Conservation (phyloP, 2,888 invertebrate species). For the Brassicogethes aeneus region DNA sequence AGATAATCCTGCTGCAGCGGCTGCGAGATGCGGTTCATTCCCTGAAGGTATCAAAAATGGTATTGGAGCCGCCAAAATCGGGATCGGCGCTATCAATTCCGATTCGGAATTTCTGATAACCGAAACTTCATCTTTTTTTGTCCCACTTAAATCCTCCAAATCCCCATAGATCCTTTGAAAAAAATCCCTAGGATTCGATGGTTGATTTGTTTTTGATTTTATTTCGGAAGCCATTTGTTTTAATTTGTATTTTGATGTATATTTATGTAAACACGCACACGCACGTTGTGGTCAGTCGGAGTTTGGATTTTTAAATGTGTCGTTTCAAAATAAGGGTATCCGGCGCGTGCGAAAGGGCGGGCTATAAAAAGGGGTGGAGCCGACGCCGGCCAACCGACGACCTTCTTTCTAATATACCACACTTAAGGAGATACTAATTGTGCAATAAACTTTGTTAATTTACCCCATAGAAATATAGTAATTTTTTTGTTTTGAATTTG, state of each 20-base stretch:
- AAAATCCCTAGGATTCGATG: slow-evolving; percentile 72
- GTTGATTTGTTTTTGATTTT: slow-evolving; percentile 37
- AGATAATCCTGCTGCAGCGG: slow-evolving; percentile 47
- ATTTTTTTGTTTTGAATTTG: no score
- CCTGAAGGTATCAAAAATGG: slow-evolving; percentile 34
- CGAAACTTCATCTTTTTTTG: slow-evolving; percentile 9
- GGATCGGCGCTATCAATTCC: slow-evolving; percentile 33
- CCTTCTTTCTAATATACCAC: no score
- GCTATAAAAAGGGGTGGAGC: not conserved
- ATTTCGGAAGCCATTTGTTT: slow-evolving; percentile 9
- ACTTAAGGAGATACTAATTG: no score
- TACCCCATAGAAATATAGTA: no score
- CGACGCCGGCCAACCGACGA: not conserved
- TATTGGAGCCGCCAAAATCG: slow-evolving; percentile 32
- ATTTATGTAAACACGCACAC: no score
- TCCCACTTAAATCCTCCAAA: slow-evolving; percentile 44
- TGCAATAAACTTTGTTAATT: no score
- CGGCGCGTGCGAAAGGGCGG: not conserved
- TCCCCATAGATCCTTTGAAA: slow-evolving; percentile 74
- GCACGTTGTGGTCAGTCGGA: no score
- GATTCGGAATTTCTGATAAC: slow-evolving; percentile 10
- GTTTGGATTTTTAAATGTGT: no score
- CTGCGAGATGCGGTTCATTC: slow-evolving; percentile 36
- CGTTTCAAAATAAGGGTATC: not conserved
- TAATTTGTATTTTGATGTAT: no score